phyloP scores from a whole-genome alignment of 2,797 vertebrate genomes.

The Gobio occitaniae region DNA sequence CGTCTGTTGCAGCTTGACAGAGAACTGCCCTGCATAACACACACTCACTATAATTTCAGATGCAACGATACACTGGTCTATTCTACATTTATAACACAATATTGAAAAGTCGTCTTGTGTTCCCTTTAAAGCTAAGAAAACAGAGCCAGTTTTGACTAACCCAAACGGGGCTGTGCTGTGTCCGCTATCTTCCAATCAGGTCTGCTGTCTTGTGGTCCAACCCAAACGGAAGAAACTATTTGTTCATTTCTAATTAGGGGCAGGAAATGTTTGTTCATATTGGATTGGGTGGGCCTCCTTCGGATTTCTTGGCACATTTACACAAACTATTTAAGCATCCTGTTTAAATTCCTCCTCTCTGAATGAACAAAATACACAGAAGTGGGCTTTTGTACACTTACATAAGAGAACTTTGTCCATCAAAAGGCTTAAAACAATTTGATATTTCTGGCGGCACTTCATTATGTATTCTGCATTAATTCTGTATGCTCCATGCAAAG shows the following conservation, averaged over 20 bases:
- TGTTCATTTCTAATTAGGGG: slow-evolving; percentile 72
- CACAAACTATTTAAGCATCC: slow-evolving; percentile 77
- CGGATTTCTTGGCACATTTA: slow-evolving; percentile 74
- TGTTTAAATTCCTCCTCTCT: slow-evolving; percentile 75
- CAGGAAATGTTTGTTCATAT: slow-evolving; percentile 80
- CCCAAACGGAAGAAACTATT: slow-evolving; percentile 60
- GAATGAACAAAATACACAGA: slow-evolving; percentile 64
- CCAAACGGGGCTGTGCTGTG: slow-evolving; percentile 9
- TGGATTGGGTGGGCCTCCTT: slow-evolving; percentile 71
- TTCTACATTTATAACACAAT: not conserved
- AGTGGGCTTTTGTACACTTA: slow-evolving; percentile 15
- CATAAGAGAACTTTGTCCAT: slow-evolving; percentile 19
- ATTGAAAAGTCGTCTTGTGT: not conserved
- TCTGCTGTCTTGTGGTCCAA: slow-evolving; percentile 28
- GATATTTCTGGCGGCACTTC: slow-evolving; percentile 5
- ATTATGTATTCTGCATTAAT: slow-evolving; percentile 6
- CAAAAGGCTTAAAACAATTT: not conserved
- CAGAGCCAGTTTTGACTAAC: not conserved
- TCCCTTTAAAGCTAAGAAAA: slow-evolving; percentile 3
- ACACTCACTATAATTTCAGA: not conserved
- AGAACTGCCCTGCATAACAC: slow-evolving; percentile 13
- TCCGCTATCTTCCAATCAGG: slow-evolving; percentile 55
- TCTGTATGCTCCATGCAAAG: too few species aligned
- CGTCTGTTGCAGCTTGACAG: slow-evolving; percentile 20
- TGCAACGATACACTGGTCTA: not conserved